Base-by-base conservation (phyloP, 2,888 invertebrate genomes). In the Amblyteles armatorius region DNA sequence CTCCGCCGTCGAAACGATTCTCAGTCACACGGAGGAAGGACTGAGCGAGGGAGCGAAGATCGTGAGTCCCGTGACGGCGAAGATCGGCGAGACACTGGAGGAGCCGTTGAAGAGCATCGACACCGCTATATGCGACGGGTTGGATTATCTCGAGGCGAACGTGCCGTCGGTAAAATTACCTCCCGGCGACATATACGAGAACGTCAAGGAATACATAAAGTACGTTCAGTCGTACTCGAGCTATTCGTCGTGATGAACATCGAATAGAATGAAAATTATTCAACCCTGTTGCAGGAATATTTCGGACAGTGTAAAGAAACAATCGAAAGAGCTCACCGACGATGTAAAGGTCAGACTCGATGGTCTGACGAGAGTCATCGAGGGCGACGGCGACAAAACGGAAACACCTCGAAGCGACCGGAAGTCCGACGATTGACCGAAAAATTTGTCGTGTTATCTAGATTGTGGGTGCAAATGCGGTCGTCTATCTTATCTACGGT, bases 121-220 rank as follows among this genome's bases (percentile, higher is more conserved):
- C 68, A 87, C 77, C 60, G 90, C 91, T 78, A 93, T 94, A 19
- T 94, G 94, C 87, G 86, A 92, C 40, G 93, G 94, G 81, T 91
- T 94, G 78, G 94, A 94, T 74, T 92, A 93, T 60, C 85, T 94
- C 40, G 94, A 95, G 87, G 92, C 94, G 63, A 94, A 91, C 74
- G 92, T 94, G 48, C 94, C 94, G 0, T 91, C 93, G 19, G 94
- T 95, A 68, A 94, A 92, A 52, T 92, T 93, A 57, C 93, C 94
- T 19, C 92, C 94, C 22, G 92, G 93, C 52, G 90, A 94, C 88
- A 94, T 94, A 69, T 89, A 90, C 57, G 88, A 83, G 7, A 89
- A 88, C 48, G 82, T 91, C 40, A 84, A 83, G 65, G 88, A 86
- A 57, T 89, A 87, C 40, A 73, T 91, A 74, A 92, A 90, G 92